Evolutionary conservation across 2,888 invertebrate species (phyloP).

Genomic region (Diadegma fenestrale): DNA sequence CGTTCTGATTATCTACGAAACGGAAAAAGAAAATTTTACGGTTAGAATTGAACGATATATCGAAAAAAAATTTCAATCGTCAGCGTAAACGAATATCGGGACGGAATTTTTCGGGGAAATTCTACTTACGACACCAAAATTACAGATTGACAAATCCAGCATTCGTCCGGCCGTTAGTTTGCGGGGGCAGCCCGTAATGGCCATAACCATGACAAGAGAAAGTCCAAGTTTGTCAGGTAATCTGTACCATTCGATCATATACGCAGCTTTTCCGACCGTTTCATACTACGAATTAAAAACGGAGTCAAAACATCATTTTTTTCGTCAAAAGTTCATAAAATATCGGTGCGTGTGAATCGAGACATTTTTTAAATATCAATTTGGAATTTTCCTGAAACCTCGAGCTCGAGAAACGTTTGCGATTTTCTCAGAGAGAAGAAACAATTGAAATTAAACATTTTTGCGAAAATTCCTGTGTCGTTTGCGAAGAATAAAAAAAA

Average conservation of each 20-base stretch:
- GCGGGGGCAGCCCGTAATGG: slow-evolving; percentile 4
- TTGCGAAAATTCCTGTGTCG: too few species aligned
- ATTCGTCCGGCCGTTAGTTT: slow-evolving; percentile 68
- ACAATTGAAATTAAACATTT: background rate
- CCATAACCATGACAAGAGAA: slow-evolving; percentile 24
- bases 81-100: background rate
- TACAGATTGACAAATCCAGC: slow-evolving; percentile 69
- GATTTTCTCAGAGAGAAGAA: background rate
- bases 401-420: too few species aligned
- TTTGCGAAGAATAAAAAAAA: too few species aligned
- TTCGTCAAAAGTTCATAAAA: too few species aligned
- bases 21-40: background rate
- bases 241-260: slow-evolving; percentile 70
- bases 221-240: slow-evolving; percentile 1
- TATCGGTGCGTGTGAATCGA: too few species aligned
- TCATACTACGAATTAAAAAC: background rate
- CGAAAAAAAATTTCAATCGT: background rate
- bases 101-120: background rate
- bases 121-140: slow-evolving; percentile 72
- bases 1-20: background rate
- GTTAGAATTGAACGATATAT: background rate
- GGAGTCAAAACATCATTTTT: too few species aligned
- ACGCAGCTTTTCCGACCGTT: slow-evolving; percentile 71
- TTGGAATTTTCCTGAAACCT: too few species aligned
- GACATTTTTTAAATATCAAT: too few species aligned